Evolutionary conservation across 2,797 vertebrate species (phyloP).

Genomic region (Megaceryle alcyon): DNA sequence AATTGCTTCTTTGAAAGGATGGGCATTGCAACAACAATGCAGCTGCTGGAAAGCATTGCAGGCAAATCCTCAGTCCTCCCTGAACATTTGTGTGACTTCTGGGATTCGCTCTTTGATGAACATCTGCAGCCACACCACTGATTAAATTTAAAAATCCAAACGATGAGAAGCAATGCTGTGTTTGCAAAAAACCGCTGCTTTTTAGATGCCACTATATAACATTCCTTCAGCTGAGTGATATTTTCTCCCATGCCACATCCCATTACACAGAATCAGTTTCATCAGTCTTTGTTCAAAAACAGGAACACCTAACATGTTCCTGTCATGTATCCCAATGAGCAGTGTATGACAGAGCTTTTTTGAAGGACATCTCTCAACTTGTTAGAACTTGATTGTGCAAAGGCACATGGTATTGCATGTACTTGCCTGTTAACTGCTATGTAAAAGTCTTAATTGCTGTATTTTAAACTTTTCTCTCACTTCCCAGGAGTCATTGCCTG

Average conservation of each 20-base stretch:
- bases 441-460: slow-evolving; percentile 13
- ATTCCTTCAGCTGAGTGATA: not conserved
- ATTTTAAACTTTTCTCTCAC: slow-evolving; percentile 9
- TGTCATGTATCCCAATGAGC: not conserved
- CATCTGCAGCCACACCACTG: not conserved
- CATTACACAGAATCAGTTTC: not conserved
- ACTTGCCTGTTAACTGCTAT: slow-evolving; percentile 3
- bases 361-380: slow-evolving; percentile 13
- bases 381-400: slow-evolving; percentile 16
- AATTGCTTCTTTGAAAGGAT: not conserved
- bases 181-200: not conserved
- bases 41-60: not conserved
- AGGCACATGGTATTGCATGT: not conserved
- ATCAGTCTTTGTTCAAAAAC: not conserved
- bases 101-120: not conserved
- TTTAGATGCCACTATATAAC: not conserved
- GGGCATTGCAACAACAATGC: not conserved
- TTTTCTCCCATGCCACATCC: not conserved
- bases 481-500: not conserved
- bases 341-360: not conserved
- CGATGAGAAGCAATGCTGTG: not conserved
- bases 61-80: not conserved
- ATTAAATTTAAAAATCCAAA: not conserved
- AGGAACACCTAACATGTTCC: not conserved
- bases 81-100: not conserved